Conservation (phyloP, 2,888 invertebrate species). For the Seira ritae region DNA sequence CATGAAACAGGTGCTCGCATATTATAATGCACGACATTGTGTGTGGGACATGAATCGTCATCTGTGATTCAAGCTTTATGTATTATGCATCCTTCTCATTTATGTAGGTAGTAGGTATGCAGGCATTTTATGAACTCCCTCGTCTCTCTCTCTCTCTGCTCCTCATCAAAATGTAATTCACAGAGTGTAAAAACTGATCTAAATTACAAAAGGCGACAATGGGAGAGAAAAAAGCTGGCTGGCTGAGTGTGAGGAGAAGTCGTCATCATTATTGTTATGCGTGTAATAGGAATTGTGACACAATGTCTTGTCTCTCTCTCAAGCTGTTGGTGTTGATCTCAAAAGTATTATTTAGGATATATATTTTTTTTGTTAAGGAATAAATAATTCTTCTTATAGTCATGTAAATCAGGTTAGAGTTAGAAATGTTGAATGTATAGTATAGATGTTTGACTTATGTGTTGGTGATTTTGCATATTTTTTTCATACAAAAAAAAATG, state of each 20-base stretch:
- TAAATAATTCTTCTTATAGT: conserved; percentile 18
- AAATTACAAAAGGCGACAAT: conserved; percentile 47
- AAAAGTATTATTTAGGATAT: not conserved
- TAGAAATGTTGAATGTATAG: not conserved
- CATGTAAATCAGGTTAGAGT: conserved; percentile 29
- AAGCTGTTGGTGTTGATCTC: conserved; percentile 18
- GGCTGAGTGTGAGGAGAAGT: not conserved
- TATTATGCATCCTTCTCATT: not conserved
- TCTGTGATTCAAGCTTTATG: conserved; percentile 36
- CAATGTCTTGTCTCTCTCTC: conserved; percentile 35
- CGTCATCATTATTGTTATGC: conserved; percentile 31
- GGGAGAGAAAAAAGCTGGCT: not conserved
- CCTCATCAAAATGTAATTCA: conserved; percentile 50
- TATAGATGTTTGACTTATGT: not conserved
- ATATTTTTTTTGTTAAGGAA: not conserved
- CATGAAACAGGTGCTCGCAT: conserved; percentile 62
- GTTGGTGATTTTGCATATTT: conserved; percentile 37
- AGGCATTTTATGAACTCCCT: conserved; percentile 60
- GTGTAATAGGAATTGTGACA: conserved; percentile 12
- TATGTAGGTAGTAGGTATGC: too few species aligned
- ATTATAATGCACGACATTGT: conserved; percentile 45
- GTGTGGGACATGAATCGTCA: conserved; percentile 30
- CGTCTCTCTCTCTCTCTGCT: too few species aligned
- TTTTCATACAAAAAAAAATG: not conserved
- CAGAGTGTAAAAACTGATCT: conserved; percentile 42